phyloP scores from a whole-genome alignment of 2,888 invertebrate genomes.

The Germaria angustata region DNA sequence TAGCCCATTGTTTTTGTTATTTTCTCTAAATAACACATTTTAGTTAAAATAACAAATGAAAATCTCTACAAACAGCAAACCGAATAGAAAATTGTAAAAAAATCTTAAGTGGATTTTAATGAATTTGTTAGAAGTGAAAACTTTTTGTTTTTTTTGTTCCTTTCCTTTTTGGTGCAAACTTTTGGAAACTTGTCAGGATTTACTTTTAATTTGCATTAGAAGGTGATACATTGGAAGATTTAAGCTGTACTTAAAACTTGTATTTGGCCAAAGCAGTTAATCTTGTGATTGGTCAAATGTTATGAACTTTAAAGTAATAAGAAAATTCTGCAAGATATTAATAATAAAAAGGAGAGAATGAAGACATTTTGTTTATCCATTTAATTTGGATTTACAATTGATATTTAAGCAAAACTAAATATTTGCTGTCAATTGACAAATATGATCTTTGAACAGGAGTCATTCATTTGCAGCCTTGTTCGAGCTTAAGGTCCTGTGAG shows the following conservation, averaged over 20 bases:
- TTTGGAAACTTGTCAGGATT: neutral
- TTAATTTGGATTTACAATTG: too few relatives aligned
- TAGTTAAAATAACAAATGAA: constrained; percentile 46
- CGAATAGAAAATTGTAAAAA: constrained; percentile 6
- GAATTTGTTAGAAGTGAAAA: constrained; percentile 45
- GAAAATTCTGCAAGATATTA: neutral
- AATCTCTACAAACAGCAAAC: constrained; percentile 19
- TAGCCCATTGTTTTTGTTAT: neutral
- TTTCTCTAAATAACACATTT: constrained; percentile 42
- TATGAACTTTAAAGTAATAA: neutral
- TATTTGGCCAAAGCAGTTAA: neutral
- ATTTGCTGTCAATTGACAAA: too few relatives aligned
- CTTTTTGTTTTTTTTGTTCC: constrained; percentile 6
- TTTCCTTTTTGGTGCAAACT: neutral
- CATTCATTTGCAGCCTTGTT: too few relatives aligned
- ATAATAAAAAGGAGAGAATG: too few relatives aligned
- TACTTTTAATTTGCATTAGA: neutral
- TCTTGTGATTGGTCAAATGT: constrained; percentile 18
- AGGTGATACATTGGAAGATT: neutral
- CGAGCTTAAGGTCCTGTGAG: too few relatives aligned
- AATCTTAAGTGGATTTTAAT: constrained; percentile 50
- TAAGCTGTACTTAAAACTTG: neutral
- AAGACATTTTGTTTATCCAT: too few relatives aligned
- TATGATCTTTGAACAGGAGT: too few relatives aligned
- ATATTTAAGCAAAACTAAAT: too few relatives aligned